These are phyloP conservation scores for Scophthalmus maximus DNA, from an alignment of 2,113 vertebrate species.

Conservation along the genomic window DNA sequence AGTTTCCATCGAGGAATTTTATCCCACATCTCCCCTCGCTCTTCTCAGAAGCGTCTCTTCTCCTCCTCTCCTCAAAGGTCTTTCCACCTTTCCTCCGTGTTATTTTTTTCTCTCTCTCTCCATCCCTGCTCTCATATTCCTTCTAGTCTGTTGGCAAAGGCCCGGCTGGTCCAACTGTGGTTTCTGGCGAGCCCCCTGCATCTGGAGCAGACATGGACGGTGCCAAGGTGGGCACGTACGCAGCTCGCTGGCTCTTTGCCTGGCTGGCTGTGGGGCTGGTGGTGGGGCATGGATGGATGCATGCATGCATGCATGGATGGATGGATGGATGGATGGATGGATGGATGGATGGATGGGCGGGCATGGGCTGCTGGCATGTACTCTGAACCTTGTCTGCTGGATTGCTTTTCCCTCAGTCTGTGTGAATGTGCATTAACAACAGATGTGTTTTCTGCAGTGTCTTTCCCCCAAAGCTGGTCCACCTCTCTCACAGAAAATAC, in stretches of 20 bases:
- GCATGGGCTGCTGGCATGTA: conserved; percentile 70
- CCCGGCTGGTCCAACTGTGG: conserved; percentile 48
- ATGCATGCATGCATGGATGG: conserved; percentile 23
- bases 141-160: conserved; percentile 74
- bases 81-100: conserved; percentile 51
- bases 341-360: conserved; percentile 26
- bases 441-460: conserved; percentile 29
- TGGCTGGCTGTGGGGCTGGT: conserved; percentile 33
- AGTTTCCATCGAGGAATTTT: conserved; percentile 66
- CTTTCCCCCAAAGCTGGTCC: conserved; percentile 27
- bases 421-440: conserved; percentile 51
- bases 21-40: conserved; percentile 54
- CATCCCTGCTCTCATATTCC: conserved; percentile 55
- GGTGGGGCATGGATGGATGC: conserved; percentile 17
- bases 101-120: conserved; percentile 22
- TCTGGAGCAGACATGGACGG: conserved; percentile 70
- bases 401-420: conserved; percentile 45
- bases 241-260: conserved; percentile 56
- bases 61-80: conserved; percentile 44
- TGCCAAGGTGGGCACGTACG: conserved; percentile 77
- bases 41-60: conserved; percentile 24
- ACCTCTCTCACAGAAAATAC: conserved; percentile 22
- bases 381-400: conserved; percentile 58
- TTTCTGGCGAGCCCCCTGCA: conserved; percentile 63
- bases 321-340: conserved; percentile 30